Base-by-base conservation (phyloP, 2,888 invertebrate genomes). In the Protonemura montana region DNA sequence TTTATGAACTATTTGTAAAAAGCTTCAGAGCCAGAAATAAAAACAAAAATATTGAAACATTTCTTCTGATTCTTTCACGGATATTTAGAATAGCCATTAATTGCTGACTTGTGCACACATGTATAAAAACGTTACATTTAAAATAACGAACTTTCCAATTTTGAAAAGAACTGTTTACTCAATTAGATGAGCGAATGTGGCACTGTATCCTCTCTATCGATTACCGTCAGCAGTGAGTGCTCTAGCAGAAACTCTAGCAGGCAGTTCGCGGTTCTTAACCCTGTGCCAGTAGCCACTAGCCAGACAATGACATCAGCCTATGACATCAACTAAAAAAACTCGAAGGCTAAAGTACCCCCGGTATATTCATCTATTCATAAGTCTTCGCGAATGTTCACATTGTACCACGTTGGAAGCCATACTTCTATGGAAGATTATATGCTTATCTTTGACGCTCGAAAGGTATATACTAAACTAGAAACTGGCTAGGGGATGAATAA, bases 311-410 rank as follows among this genome's bases (percentile, higher is more conserved):
- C 41, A 41, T n/a, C 35, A 35, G 35, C 35, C 59, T 16, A 59
- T 59, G 59, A 21, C 59, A 7, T 21, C 59, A 59, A 59, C 59
- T 59, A 10, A 16, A 41, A 41, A 41, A n/a, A n/a, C n/a, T n/a
- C n/a, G n/a, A n/a, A n/a, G n/a, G 6, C 41, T 41, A 41, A 59
- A 59, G 16, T 59, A 59, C 16, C 59, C 59, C 21, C 59, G 59
- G 59, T 59, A 59, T 21, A 59, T 59, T 59, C 59, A 59, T 59
- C 59, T 59, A 59, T 59, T 59, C 59, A 59, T 59, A 59, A 59
- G 59, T 59, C 59, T 59, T 59, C 59, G 59, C 59, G 59, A 59
- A 21, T 59, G 59, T 59, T 59, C 59, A 59, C 21, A 35, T 35
- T 35, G 10, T 35, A 21, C 21, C 59, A 1, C 59, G 59, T 10